Evolutionary conservation across 2,888 invertebrate species (phyloP), one percentile per base, ranked within the genome.

Genomic region (Saturnia japonica): DNA sequence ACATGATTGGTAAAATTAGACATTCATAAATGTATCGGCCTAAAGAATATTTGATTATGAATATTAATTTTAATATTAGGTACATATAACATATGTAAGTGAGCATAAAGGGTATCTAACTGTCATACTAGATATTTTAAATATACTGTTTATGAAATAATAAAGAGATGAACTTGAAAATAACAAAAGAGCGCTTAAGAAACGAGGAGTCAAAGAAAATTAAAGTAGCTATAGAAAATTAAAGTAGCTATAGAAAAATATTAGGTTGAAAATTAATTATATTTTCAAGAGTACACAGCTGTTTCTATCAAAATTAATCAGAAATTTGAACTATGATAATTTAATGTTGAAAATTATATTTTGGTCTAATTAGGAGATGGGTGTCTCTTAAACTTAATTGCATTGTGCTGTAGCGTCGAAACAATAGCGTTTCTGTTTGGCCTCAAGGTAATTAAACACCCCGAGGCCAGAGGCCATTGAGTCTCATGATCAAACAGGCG

Each of bases 361-460:
- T 51, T 25, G 51, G 54, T 67, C 25, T 54, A 66, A 66, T 62
- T 57, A 69, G 64, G 19, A 43, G 1, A 25, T 54, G 51, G 67
- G 66, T 67, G 70, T 70, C 54, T 66, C 54, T 70, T 47, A 70
- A 69, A 70, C 57, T 70, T 67, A 67, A 70, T 70, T 70, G 70
- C 66, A 70, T 70, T 60, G 57, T 69, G 34, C 42, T 54, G 69
- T 66, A 69, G 66, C 42, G 54, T 42, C 66, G 51, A 43, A 42
- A 54, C 54, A 54, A 67, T 28, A 43, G 42, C 54, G 57, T 28
- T 28, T 47, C 19, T 64, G 68, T 69, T 69, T 68, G 68, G 51
- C 60, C 54, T 66, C 11, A 66, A 72, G 69, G 73, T 73, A 73
- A 78, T 77, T 77, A 74, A 71, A 74, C 73, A 73, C 60, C 51